Base-by-base conservation (phyloP, 2,888 invertebrate species). In the Acrobasis suavella region DNA sequence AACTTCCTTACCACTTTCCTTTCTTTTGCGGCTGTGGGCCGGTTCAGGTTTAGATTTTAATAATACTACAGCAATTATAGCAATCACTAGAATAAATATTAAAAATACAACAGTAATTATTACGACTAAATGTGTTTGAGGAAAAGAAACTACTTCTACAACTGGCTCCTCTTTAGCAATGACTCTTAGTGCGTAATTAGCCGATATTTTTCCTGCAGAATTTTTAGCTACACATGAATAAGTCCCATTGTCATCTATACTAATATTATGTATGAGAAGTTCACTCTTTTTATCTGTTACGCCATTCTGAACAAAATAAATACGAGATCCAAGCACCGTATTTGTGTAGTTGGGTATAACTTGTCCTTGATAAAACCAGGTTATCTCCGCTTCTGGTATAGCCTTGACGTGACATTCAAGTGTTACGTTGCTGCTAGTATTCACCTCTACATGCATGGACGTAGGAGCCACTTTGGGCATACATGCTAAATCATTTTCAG, bases 161-260 rank as follows among this genome's bases (percentile, higher is more conserved):
- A 95, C 93, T 14, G 95, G 95, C 66, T 95, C 95, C 76, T 96
- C 95, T 80, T 95, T 96, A 62, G 96, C 93, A 68, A 96, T 93
- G 58, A 97, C 94, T 68, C 95, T 93, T 69, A 98, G 93, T 1
- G 97, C 97, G 73, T 96, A 96, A 83, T 98, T 97, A 64, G 96
- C 95, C 70, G 94, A 95, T 0, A 95, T 94, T 64, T 93, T 94
- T 14, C 98, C 98, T 0, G 97, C 98, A 15, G 95, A 94, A 82
- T 98, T 98, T 78, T 96, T 96, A 0, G 97, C 97, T 14, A 96
- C 93, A 83, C 98, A 98, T 5, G 96, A 94, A 81, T 97, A 97
- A 9, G 96, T 96, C 7, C 97, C 97, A 76, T 97, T 97, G 79
- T 97, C 96, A 69, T 96, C 96, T 50, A 93, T 93, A 42, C 95